Evolutionary conservation across 2,797 vertebrate species (phyloP).

Genomic region (Clamator glandarius): DNA sequence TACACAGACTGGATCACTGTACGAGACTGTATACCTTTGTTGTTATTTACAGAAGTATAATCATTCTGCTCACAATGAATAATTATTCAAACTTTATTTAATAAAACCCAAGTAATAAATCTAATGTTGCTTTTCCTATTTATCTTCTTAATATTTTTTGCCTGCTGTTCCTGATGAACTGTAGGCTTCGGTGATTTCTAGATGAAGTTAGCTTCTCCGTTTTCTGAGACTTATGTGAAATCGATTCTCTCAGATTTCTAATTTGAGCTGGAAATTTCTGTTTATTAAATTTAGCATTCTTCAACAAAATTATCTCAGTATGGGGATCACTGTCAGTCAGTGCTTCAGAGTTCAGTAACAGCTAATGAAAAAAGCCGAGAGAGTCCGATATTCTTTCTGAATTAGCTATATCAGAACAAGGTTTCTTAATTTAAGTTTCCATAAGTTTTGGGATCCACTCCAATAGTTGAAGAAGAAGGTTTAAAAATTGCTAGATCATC

Average conservation of each 20-base stretch:
- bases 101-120: neutral
- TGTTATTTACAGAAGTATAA: neutral
- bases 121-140: neutral
- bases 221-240: conserved; percentile 11
- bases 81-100: neutral
- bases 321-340: neutral
- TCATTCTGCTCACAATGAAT: neutral
- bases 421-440: neutral
- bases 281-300: conserved; percentile 17
- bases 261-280: neutral
- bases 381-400: neutral
- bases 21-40: neutral
- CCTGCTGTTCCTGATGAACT: neutral
- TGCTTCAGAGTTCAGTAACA: neutral
- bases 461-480: neutral
- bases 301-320: neutral
- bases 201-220: neutral
- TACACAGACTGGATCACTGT: neutral
- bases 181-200: conserved; percentile 22
- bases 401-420: neutral
- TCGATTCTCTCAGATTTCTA: conserved; percentile 15
- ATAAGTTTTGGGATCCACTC: neutral
- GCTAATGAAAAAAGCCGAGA: neutral
- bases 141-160: neutral
- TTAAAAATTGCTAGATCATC: neutral